Evolutionary conservation across 2,113 vertebrate species (phyloP), one percentile per base, ranked within the genome.

Genomic region (Semicossyphus pulcher): DNA sequence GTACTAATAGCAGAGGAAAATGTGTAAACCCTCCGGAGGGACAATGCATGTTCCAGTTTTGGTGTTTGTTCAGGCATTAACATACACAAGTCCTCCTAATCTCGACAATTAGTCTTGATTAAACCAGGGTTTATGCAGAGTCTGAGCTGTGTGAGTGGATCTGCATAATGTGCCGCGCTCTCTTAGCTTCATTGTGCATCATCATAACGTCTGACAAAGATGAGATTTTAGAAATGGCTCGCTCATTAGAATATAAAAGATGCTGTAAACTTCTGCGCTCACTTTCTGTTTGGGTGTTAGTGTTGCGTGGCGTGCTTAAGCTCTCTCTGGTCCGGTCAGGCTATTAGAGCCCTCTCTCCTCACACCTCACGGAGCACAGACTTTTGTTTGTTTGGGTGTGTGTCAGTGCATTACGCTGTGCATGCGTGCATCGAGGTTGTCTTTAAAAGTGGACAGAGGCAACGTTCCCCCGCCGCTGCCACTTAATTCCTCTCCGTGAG

Each of bases 51-150:
- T 85, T 88, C 85, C 86, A 88, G 80, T 81, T 87, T 64, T 59
- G 57, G 63, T 89, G 74, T 87, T 91, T 90, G 86, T 72, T 5
- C 45, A 84, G 53, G 82, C 82, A 86, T 85, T 90, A 84, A 68
- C 78, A 81, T 76, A 58, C 66, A 80, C 80, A 61, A 81, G 79
- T 86, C 84, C 75, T 76, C 75, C 58, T 89, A 90, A 92, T 89
- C 84, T 88, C 72, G 18, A 83, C 86, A 83, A 84, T 91, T 89
- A 90, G 56, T 59, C 47, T 80, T 82, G 85, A 86, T 86, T 88
- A 89, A 87, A 86, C 63, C 41, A 61, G 76, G 80, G 64, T 88
- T 88, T 85, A 85, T 72, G 66, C 75, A 34, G 66, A 52, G 59
- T 86, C 67, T 26, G 61, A 82, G 60, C 57, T 51, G 62, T 25